Percentiles rank a stretch among this genome's conserved stretches.
phyloP scores from a whole-genome alignment of 2,113 vertebrate genomes.

The Asarcornis scutulata region DNA sequence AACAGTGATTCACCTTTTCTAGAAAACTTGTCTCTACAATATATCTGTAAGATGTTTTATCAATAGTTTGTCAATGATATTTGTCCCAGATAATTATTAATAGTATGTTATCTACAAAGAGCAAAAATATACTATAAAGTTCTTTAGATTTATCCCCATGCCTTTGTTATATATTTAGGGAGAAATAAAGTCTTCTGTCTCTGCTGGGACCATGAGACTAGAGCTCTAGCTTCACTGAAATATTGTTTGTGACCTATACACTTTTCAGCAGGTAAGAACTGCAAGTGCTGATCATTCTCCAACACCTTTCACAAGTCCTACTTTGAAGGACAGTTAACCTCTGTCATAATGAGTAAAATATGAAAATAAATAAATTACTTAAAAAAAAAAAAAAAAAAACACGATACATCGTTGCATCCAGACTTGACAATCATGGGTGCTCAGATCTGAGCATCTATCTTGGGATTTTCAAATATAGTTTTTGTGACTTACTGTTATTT shows the following conservation, averaged over 20 bases:
- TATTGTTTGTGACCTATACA: neutral
- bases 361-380: no score
- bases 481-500: neutral
- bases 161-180: neutral
- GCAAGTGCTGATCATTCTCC: neutral
- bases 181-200: neutral
- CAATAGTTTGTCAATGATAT: neutral
- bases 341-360: neutral
- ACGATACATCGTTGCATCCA: neutral
- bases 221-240: neutral
- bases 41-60: neutral
- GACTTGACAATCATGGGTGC: neutral
- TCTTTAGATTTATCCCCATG: neutral
- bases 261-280: neutral
- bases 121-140: neutral
- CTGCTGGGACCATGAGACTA: neutral
- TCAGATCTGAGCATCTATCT: neutral
- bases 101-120: neutral
- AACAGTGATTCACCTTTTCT: neutral
- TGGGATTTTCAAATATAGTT: neutral
- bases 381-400: neutral
- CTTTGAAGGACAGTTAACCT: neutral
- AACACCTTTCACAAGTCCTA: neutral
- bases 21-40: neutral
- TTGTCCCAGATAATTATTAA: neutral